Conservation (phyloP, 2,888 invertebrate species). For the Apotomis capreana region DNA sequence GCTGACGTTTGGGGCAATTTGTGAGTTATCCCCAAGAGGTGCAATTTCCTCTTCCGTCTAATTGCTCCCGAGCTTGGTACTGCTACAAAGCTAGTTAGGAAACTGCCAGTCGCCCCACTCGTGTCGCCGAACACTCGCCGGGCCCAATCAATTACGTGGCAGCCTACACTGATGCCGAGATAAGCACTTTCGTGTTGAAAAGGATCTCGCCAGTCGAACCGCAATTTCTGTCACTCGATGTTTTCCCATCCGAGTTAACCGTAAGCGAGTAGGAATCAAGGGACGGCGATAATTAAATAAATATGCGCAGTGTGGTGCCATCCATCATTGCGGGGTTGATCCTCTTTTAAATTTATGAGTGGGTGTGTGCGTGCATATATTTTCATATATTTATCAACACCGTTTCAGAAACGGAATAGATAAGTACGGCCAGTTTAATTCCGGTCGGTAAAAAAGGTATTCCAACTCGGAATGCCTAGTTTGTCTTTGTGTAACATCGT, state of each 20-base stretch:
- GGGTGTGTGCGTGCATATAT: conserved; percentile 32
- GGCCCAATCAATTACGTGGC: conserved; percentile 60
- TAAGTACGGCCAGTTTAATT: conserved; percentile 27
- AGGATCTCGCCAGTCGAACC: conserved; percentile 39
- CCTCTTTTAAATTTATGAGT: conserved; percentile 34
- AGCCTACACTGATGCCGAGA: conserved; percentile 46
- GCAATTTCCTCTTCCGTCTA: conserved; percentile 75
- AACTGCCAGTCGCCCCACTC: conserved; percentile 56
- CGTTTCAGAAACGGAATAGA: conserved; percentile 30
- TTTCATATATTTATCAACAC: conserved; percentile 27
- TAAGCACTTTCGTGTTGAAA: conserved; percentile 43
- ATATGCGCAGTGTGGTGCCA: conserved; percentile 34
- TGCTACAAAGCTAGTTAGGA: conserved; percentile 62
- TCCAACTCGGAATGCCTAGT: conserved; percentile 5
- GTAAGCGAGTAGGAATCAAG: conserved; percentile 18
- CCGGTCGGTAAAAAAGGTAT: conserved; percentile 6
- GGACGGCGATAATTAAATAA: conserved; percentile 34
- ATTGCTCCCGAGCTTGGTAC: conserved; percentile 64
- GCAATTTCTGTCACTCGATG: conserved; percentile 33
- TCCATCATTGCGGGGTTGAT: conserved; percentile 33
- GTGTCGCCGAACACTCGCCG: conserved; percentile 49
- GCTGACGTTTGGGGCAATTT: conserved; percentile 74
- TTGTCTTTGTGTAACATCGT: conserved; percentile 10
- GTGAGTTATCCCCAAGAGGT: conserved; percentile 73
- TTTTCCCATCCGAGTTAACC: conserved; percentile 23